Evolutionary conservation across 2,888 invertebrate species (phyloP).

Genomic region (Drepanosiphum platanoidis): DNA sequence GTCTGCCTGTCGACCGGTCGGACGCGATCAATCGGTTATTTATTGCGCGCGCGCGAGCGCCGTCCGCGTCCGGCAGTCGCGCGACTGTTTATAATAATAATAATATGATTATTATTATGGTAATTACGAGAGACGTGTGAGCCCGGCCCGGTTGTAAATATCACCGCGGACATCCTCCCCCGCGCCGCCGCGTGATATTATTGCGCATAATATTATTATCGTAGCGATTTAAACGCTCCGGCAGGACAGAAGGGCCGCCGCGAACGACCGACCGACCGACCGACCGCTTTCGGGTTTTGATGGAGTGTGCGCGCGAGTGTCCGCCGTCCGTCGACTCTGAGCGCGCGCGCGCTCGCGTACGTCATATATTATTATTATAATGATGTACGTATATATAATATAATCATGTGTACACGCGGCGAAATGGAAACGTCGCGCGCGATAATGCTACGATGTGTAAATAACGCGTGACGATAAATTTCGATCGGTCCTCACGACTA

Average conservation of each 20-base stretch:
- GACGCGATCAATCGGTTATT: conserved; percentile 60
- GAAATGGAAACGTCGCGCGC: neutral
- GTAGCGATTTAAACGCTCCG: neutral
- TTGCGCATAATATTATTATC: neutral
- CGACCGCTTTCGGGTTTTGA: no score
- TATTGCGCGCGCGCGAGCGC: neutral
- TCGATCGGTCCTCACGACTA: no score
- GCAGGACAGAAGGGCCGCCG: no score
- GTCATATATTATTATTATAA: no score
- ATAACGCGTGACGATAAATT: no score
- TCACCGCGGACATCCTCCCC: neutral
- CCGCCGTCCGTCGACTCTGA: neutral
- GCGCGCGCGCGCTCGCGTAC: no score
- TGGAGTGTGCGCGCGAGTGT: neutral
- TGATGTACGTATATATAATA: neutral
- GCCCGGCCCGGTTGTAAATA: conserved; percentile 51
- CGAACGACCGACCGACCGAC: no score
- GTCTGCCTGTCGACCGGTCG: neutral
- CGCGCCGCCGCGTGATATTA: neutral
- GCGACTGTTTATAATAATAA: conserved; percentile 38
- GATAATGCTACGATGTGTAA: neutral
- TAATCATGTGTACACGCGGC: neutral
- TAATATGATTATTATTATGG: conserved; percentile 54
- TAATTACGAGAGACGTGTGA: conserved; percentile 49
- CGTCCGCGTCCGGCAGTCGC: neutral